These are phyloP conservation scores for Lepidostoma basale DNA, from an alignment of 1,140 invertebrate genomes.

Conservation along the genomic window DNA sequence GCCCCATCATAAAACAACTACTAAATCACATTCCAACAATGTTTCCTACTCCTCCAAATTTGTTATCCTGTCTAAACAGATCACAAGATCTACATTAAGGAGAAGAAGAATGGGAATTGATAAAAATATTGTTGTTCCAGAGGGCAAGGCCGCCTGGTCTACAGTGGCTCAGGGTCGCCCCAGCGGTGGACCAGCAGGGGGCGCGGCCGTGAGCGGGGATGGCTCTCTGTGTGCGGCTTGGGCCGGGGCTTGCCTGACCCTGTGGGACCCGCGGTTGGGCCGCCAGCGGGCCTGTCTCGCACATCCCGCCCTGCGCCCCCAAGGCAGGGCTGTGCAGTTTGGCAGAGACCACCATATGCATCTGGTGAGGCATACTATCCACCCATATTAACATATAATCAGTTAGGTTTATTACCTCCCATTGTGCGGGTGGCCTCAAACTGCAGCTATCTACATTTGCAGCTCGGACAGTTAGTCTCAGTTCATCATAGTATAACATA, in stretches of 20 bases:
- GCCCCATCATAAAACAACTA: too few relatives aligned
- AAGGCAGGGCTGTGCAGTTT: conserved; percentile 54
- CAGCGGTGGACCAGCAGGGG: conserved; percentile 45
- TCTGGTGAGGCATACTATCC: conserved; percentile 56
- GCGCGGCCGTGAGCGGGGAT: conserved; percentile 56
- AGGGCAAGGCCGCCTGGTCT: conserved; percentile 40
- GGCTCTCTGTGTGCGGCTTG: conserved; percentile 59
- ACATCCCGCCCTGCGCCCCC: conserved; percentile 54
- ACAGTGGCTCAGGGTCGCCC: conserved; percentile 18
- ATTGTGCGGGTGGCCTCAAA: too few relatives aligned
- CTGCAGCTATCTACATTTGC: too few relatives aligned
- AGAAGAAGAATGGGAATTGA: too few relatives aligned
- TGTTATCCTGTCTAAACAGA: too few relatives aligned
- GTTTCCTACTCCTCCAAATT: too few relatives aligned
- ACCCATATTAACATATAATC: too few relatives aligned
- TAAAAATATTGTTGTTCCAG: conserved; percentile 19
- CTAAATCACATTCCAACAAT: too few relatives aligned
- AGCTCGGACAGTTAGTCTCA: too few relatives aligned
- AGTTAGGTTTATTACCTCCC: too few relatives aligned
- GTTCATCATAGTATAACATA: too few relatives aligned
- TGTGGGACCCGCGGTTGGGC: conserved; percentile 57
- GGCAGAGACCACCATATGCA: conserved; percentile 57
- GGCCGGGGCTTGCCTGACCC: conserved; percentile 56
- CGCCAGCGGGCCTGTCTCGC: conserved; percentile 53
- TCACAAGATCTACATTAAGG: too few relatives aligned